Evolutionary conservation across 2,797 vertebrate species (phyloP), one percentile per base, ranked within the genome.

Genomic region (Hippoglossus hippoglossus): DNA sequence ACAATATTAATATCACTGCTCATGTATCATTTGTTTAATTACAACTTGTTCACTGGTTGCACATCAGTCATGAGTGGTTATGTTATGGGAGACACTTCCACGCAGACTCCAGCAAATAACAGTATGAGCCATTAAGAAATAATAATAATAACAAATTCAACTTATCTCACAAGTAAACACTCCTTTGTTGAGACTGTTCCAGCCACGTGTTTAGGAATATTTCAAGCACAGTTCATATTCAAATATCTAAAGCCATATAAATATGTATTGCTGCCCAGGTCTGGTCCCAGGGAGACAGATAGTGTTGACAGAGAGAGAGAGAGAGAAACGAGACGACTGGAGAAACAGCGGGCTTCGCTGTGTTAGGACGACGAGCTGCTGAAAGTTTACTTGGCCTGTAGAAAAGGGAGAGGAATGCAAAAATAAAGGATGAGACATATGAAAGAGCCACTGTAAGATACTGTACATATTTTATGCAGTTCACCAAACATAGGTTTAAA

Each of bases 331-430:
- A 84, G 87, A 90, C 69, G 61, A 89, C 78, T 83, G 88, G 86
- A 89, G 82, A 81, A 63, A 86, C 91, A 83, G 82, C 81, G 16
- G 82, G 80, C 80, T 61, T 78, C 25, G 54, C 60, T 63, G 34
- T 41, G 66, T 73, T 58, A 83, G 71, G 68, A 77, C 71, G 78
- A 87, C 84, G 51, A 85, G 76, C 71, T 72, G 84, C 89, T 88
- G 88, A 87, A 79, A 73, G 85, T 86, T 88, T 84, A 89, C 92
- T 93, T 92, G 93, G 93, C 91, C 93, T 94, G 77, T 18, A 54
- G 52, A 64, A 34, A 63, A 77, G 55, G 16, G 50, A 19, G 22
- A 57, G 70, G 59, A 80, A 46, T 16, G n/a, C 8, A 69, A 59
- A 71, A 55, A 58, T n/a, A 72, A n/a, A 16, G 1, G 8, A 24